Conservation (phyloP, 1,140 invertebrate species). For the Listronotus oregonensis region DNA sequence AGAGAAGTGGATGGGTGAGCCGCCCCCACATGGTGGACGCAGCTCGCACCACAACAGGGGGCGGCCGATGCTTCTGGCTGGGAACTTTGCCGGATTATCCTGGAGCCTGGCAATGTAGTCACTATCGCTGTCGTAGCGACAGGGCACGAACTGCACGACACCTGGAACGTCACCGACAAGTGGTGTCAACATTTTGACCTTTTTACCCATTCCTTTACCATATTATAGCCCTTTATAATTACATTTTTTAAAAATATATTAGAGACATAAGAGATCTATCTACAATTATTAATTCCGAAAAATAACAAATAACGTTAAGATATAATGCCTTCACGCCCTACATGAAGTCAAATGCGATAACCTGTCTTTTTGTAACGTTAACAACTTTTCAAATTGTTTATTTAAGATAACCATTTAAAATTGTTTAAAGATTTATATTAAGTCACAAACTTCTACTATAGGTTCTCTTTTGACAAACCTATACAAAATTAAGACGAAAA, state of each 20-base stretch:
- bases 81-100: constrained; percentile 88
- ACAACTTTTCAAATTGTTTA: too few relatives aligned
- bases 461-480: too few relatives aligned
- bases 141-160: constrained; percentile 66
- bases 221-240: constrained; percentile 23
- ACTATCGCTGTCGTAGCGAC: constrained; percentile 71
- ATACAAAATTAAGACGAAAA: too few relatives aligned
- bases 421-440: too few relatives aligned
- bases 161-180: constrained; percentile 49
- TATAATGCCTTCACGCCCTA: too few relatives aligned
- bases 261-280: neutral
- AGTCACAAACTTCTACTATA: too few relatives aligned
- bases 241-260: neutral
- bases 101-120: constrained; percentile 68
- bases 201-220: constrained; percentile 15
- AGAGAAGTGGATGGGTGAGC: constrained; percentile 71
- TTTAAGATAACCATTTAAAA: too few relatives aligned
- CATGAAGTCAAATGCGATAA: too few relatives aligned
- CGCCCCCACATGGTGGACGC: constrained; percentile 56
- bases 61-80: constrained; percentile 81
- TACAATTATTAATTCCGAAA: neutral
- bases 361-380: too few relatives aligned
- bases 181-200: constrained; percentile 37
- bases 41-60: constrained; percentile 67
- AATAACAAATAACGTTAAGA: too few relatives aligned